Evolutionary conservation across 2,888 invertebrate genomes (phyloP), one percentile per base, ranked within the genome.

Genomic region (Himalopsyche japonica): DNA sequence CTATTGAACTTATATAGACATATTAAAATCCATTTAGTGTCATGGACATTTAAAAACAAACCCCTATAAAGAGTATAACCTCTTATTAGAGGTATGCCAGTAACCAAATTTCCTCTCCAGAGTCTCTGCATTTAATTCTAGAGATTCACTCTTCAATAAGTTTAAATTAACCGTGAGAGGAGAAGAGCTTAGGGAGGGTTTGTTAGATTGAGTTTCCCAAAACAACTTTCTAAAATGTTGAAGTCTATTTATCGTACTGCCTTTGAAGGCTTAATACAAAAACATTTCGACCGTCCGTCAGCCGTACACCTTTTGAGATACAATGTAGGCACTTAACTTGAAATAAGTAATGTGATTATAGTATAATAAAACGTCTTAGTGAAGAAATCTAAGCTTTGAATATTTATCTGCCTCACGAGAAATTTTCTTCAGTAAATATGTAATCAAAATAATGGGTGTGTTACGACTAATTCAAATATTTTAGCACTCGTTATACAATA

Each of bases 171-270:
- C 79, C 79, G 48, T 79, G 48, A 79, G 27, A 79, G 48, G 12
- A 47, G 48, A 79, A 48, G 43, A 47, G 79, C 79, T 79, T 79
- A 79, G 48, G 48, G 30, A 47, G n/a, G 79, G 79, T 79, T 79
- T 79, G 79, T 79, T 79, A 48, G 79, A 30, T 79, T 24, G 47
- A 79, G 79, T 79, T 79, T 47, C 47, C 30, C 48, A 48, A 24
- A 79, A 79, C 43, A 79, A 79, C 79, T 79, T 79, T 70, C 30
- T 24, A 79, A 37, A 48, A 79, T 79, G 79, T 79, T 79, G 30
- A 47, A 79, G 79, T 47, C 70, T 30, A 70, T 70, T 70, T 43
- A 34, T 37, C 24, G 34, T 77, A n/a, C 77, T 77, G 30, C 70
- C 70, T 70, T 70, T 70, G 70, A 70, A 70, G 70, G 70, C 70